Percentiles rank a stretch among this genome's conserved stretches.
phyloP scores from a whole-genome alignment of 1,140 invertebrate genomes.

The Yoshiicerus persimilis region DNA sequence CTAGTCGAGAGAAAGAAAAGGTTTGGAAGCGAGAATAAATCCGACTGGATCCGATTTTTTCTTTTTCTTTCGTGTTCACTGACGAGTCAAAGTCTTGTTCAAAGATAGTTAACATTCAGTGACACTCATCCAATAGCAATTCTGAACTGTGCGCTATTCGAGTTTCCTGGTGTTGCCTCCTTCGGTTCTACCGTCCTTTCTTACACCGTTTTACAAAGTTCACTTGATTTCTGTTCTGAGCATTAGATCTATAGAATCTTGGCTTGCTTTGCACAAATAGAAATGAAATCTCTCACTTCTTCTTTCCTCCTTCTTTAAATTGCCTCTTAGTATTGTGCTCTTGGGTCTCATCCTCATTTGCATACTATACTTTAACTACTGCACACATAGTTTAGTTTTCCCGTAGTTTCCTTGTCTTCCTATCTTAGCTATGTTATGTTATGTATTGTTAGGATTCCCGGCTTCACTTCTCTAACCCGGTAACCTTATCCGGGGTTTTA shows the following conservation, averaged over 20 bases:
- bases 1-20: neutral
- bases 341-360: neutral
- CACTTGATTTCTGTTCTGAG: neutral
- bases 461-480: neutral
- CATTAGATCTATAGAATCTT: neutral
- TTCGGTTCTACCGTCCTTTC: neutral
- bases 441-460: neutral
- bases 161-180: neutral
- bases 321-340: neutral
- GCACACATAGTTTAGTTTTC: neutral
- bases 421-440: neutral
- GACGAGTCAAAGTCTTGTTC: neutral
- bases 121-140: neutral
- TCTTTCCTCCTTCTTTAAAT: neutral
- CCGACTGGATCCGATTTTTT: neutral
- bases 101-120: neutral
- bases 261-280: neutral
- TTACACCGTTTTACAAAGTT: neutral
- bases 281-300: neutral
- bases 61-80: neutral
- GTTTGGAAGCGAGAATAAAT: neutral
- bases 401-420: neutral
- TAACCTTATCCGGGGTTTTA: constrained; percentile 1
- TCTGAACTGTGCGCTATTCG: neutral
- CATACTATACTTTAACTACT: neutral